These are phyloP conservation scores for Carposina sasakii DNA, from an alignment of 1,140 invertebrate species.

Conservation along the genomic window DNA sequence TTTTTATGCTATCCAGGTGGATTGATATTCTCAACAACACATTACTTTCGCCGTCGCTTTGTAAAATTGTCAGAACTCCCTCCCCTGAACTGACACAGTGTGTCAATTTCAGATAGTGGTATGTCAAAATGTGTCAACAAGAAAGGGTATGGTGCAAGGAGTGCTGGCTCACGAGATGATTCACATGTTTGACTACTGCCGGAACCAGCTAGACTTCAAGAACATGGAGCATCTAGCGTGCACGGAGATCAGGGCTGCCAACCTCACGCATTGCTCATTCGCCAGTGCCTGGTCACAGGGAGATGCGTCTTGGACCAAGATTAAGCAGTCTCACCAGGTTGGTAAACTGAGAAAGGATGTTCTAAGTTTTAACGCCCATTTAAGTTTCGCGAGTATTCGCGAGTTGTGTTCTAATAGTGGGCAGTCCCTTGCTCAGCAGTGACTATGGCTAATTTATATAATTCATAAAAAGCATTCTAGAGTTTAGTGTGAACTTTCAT, in stretches of 20 bases:
- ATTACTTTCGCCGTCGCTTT: no score
- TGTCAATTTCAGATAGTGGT: conserved; percentile 82
- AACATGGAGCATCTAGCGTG: conserved; percentile 96
- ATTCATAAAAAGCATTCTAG: no score
- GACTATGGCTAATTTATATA: no score
- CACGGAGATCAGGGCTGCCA: conserved; percentile 94
- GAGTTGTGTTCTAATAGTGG: no score
- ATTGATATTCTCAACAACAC: no score
- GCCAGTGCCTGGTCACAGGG: conserved; percentile 85
- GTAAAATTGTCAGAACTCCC: no score
- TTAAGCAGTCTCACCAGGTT: conserved; percentile 75
- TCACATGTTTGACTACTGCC: conserved; percentile 97
- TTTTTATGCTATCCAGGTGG: no score
- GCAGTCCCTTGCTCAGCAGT: no score
- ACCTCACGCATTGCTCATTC: conserved; percentile 93
- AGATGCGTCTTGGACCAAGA: conserved; percentile 81
- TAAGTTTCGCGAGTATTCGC: no score
- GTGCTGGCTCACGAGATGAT: conserved; percentile 94
- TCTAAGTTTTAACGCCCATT: not conserved
- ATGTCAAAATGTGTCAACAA: conserved; percentile 88
- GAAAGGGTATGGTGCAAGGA: conserved; percentile 79
- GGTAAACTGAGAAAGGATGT: conserved; percentile 1
- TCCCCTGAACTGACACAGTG: no score
- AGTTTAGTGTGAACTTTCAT: no score
- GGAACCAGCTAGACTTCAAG: conserved; percentile 89